Evolutionary conservation across 2,797 vertebrate species (phyloP).

Genomic region (Varecia variegata): DNA sequence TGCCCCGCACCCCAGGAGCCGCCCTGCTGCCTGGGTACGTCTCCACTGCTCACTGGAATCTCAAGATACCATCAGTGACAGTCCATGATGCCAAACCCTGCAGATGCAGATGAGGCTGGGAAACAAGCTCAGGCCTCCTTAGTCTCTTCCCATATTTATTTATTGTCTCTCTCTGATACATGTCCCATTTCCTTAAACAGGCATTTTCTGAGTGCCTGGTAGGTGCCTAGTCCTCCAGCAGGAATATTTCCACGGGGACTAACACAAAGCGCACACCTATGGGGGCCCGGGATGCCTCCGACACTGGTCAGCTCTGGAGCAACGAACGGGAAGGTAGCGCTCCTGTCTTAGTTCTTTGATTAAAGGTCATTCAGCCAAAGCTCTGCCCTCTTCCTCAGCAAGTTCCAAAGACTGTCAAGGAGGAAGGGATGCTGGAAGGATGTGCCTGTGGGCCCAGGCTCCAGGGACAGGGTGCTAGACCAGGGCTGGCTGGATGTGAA

Average conservation of each 20-base stretch:
- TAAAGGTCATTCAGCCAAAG: neutral
- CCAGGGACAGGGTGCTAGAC: neutral
- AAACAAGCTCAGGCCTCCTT: neutral
- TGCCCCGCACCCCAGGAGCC: rapidly evolving
- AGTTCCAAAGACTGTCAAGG: neutral
- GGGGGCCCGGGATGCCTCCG: neutral
- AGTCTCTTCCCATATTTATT: neutral
- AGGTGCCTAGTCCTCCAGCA: neutral
- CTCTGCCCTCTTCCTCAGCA: neutral
- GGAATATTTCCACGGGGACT: neutral
- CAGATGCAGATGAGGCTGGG: neutral
- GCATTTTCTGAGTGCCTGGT: neutral
- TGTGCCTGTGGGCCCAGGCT: neutral
- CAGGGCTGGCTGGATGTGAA: neutral
- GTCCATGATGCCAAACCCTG: neutral
- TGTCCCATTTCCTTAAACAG: neutral
- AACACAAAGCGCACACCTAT: neutral
- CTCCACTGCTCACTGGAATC: neutral
- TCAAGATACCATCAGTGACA: neutral
- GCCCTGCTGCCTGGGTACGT: neutral
- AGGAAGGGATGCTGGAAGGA: neutral
- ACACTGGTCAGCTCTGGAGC: neutral
- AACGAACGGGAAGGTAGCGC: neutral
- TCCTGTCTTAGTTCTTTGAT: neutral
- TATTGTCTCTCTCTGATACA: neutral